A percentile compares a stretch with the other conserved stretches of the same genome.
phyloP scores from a whole-genome alignment of 2,888 invertebrate species.

The Parnassius apollo region DNA sequence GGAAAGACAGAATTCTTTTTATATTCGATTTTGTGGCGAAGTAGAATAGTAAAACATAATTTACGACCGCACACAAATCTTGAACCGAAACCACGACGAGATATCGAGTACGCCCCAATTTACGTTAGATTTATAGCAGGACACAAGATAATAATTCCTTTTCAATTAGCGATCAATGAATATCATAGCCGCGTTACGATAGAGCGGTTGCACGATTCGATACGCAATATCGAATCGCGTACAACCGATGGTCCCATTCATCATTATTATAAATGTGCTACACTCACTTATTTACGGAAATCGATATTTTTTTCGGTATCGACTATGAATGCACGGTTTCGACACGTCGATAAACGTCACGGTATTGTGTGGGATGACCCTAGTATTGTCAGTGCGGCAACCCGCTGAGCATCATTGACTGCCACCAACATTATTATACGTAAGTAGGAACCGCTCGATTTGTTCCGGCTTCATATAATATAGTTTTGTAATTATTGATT shows the following conservation, averaged over 20 bases:
- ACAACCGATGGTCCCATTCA: constrained; percentile 74
- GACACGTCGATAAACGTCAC: constrained; percentile 76
- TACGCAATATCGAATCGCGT: constrained; percentile 70
- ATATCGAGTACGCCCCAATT: constrained; percentile 62
- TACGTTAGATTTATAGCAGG: constrained; percentile 70
- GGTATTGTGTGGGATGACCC: constrained; percentile 74
- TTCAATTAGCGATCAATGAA: constrained; percentile 75
- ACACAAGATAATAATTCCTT: constrained; percentile 63
- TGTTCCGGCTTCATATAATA: constrained; percentile 69
- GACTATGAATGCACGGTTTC: constrained; percentile 70
- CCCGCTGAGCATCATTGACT: constrained; percentile 61
- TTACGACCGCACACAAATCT: constrained; percentile 50
- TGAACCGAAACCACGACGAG: constrained; percentile 39
- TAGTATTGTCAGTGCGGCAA: constrained; percentile 53
- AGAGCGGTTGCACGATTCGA: constrained; percentile 70
- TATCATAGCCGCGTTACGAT: constrained; percentile 54
- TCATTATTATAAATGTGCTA: constrained; percentile 81
- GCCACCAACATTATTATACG: constrained; percentile 40
- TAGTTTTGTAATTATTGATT: constrained; percentile 77
- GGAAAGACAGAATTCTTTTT: constrained; percentile 11
- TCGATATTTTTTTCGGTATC: constrained; percentile 80
- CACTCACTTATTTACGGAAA: constrained; percentile 82
- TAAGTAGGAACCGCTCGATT: constrained; percentile 60
- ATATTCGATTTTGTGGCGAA: constrained; percentile 11
- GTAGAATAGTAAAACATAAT: constrained; percentile 40